These are phyloP conservation scores for Haemorhous mexicanus DNA, from an alignment of 2,113 vertebrate genomes.

Conservation along the genomic window DNA sequence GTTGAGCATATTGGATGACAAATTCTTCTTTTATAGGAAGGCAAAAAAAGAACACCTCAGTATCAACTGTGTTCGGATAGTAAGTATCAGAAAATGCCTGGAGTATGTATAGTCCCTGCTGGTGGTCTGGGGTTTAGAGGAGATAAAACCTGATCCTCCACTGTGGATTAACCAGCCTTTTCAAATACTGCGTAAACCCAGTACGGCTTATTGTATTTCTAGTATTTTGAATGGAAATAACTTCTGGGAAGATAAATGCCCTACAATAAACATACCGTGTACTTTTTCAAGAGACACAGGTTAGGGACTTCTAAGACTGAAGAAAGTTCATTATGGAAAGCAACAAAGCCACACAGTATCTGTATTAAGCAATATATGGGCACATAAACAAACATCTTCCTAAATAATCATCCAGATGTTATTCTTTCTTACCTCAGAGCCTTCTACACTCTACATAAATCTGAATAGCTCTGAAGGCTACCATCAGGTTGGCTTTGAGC, in stretches of 20 bases:
- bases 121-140: constrained; percentile 18
- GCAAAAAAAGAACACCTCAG: background rate
- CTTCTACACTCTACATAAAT: background rate
- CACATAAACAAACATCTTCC: background rate
- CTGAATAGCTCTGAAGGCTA: background rate
- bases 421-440: background rate
- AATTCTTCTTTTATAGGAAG: background rate
- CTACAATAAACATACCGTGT: background rate
- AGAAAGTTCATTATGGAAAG: background rate
- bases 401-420: background rate
- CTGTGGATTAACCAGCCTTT: constrained; percentile 20
- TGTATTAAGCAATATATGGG: background rate
- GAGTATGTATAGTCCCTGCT: background rate
- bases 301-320: background rate
- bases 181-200: background rate
- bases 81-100: constrained; percentile 2
- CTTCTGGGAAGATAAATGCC: background rate
- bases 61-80: background rate
- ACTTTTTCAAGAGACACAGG: background rate
- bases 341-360: background rate
- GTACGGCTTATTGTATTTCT: background rate
- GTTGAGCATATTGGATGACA: background rate
- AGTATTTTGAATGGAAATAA: constrained; percentile 15
- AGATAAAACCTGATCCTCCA: constrained; percentile 54
- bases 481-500: background rate